Evolutionary conservation across 2,797 vertebrate species (phyloP).

Genomic region (Pampus argenteus): DNA sequence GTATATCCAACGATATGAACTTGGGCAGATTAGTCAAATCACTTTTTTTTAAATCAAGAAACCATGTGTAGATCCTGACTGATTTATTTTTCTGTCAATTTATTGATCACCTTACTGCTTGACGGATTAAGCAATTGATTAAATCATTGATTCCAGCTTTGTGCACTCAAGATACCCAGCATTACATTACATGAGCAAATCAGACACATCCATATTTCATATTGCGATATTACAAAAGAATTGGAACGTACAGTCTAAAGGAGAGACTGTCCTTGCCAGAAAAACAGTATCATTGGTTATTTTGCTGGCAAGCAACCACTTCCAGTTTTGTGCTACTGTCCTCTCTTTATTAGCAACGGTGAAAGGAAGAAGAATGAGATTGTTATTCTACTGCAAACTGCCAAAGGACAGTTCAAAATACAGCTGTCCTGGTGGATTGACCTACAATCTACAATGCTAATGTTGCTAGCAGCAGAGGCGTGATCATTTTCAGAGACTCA

Average conservation of each 20-base stretch:
- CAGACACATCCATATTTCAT: conserved; percentile 35
- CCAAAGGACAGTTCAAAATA: too few species aligned
- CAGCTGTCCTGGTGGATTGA: too few species aligned
- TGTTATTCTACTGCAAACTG: conserved; percentile 12
- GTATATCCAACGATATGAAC: conserved; percentile 12
- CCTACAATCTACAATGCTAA: too few species aligned
- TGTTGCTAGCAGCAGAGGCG: too few species aligned
- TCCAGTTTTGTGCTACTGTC: too few species aligned
- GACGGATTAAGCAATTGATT: conserved; percentile 48
- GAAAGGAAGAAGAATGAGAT: not conserved
- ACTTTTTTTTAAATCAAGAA: conserved; percentile 24
- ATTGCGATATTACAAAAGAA: conserved; percentile 23
- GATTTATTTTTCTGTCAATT: conserved; percentile 42
- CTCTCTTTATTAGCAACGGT: not conserved
- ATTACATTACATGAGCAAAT: conserved; percentile 5
- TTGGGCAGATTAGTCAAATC: conserved; percentile 5
- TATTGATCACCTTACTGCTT: conserved; percentile 38
- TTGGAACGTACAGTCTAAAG: conserved; percentile 7
- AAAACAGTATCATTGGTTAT: not conserved
- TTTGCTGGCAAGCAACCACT: not conserved
- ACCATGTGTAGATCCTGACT: conserved; percentile 9
- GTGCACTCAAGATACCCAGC: conserved; percentile 13
- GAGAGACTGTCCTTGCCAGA: not conserved
- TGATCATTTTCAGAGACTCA: too few species aligned
- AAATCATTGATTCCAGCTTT: conserved; percentile 29